These are phyloP conservation scores for Cathartes aura DNA, from an alignment of 2,113 vertebrate genomes.

Conservation along the genomic window DNA sequence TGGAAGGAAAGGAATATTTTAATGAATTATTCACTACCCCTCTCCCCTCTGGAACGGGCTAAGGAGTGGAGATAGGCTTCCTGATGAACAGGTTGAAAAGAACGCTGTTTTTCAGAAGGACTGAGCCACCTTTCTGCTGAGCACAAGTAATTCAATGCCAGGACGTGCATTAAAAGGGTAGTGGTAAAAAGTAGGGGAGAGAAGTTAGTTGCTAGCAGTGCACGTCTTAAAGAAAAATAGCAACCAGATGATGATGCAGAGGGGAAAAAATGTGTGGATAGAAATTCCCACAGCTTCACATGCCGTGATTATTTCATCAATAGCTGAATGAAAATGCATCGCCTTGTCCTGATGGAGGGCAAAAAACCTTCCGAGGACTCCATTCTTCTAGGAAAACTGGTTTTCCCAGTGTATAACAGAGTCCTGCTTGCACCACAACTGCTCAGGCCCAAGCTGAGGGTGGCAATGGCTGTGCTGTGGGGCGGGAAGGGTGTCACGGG, in stretches of 20 bases:
- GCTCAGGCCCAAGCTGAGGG: not conserved
- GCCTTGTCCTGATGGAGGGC: not conserved
- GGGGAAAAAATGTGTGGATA: not conserved
- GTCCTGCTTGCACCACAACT: not conserved
- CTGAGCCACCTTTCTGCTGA: constrained; percentile 49
- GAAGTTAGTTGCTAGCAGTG: not conserved
- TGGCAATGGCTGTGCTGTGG: not conserved
- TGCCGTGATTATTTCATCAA: not conserved
- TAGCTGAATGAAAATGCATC: not conserved
- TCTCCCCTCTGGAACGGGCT: not conserved
- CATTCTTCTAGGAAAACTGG: not conserved
- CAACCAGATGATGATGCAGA: not conserved
- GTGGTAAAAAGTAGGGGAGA: not conserved
- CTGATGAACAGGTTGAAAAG: constrained; percentile 63
- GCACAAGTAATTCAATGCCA: not conserved
- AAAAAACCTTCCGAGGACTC: not conserved
- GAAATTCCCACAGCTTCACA: not conserved
- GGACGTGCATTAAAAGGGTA: not conserved
- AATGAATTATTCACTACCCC: constrained; percentile 60
- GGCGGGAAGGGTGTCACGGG: not conserved
- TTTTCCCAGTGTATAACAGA: not conserved
- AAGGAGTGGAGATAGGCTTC: constrained; percentile 36
- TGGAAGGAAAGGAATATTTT: constrained; percentile 40
- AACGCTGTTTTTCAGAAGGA: constrained; percentile 26
- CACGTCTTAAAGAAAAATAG: not conserved